Base-by-base conservation (phyloP, 1,140 invertebrate species). In the Pollicipes pollicipes region DNA sequence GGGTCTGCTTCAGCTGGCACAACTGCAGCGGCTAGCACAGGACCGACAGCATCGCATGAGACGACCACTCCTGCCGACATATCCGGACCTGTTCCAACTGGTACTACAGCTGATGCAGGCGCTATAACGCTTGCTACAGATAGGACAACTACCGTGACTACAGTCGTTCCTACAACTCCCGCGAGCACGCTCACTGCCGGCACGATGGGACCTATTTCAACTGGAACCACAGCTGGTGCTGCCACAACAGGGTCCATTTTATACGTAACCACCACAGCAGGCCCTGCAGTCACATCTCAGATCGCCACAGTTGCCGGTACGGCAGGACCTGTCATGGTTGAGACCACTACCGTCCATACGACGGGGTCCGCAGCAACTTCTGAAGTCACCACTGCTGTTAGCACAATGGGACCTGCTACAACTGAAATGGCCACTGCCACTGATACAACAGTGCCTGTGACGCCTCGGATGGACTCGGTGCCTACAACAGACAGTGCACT, bases 1-100 rank as follows among this genome's bases (percentile, higher is more conserved):
- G 63, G 28, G 4, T 3, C 69, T 71, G 28, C 45, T 70, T 3
- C 69, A 70, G 63, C 69, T 71, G 27, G 68, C 70, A 27, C 69
- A 6, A 27, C 69, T 70, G 63, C 29, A 68, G 21, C 70, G 28
- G 63, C n/a, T 70, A 63, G 16, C 21, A 31, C 45, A 29, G 35
- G 28, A n/a, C n/a, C n/a, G n/a, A n/a, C n/a, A n/a, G n/a, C n/a
- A n/a, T n/a, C n/a, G n/a, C n/a, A n/a, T n/a, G n/a, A n/a, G n/a
- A n/a, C n/a, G 4, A 28, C 32, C 30, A 28, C 70, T 71, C 31
- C 26, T 70, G 63, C 70, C 21, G 63, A 68, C 70, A 17, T n/a
- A 29, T 4, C 69, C 30, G 63, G 21, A 68, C 26, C 69, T 63
- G 63, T 69, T 70, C 21, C 45, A 68, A 17, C 70, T 71, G 63